These are phyloP conservation scores for Hippoglossus stenolepis DNA, from an alignment of 2,113 vertebrate genomes.

Conservation along the genomic window DNA sequence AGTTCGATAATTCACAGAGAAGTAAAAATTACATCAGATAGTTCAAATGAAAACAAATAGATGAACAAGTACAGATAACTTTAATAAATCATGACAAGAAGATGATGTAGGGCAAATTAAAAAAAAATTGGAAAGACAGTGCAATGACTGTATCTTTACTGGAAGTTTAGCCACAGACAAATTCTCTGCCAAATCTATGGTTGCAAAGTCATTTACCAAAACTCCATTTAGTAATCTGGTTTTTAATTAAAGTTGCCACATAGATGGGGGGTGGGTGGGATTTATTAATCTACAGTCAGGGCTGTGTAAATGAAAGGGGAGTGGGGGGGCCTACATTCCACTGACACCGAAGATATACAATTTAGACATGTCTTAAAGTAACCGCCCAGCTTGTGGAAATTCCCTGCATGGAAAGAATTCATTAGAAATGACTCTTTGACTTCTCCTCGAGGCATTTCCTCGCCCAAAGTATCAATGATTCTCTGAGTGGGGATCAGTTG, in stretches of 20 bases:
- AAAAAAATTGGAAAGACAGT: background rate
- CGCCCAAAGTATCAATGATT: too few relatives aligned
- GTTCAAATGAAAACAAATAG: background rate
- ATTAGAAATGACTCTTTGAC: conserved; percentile 22
- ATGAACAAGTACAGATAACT: background rate
- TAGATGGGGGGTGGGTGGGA: background rate
- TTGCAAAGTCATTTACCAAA: conserved; percentile 48
- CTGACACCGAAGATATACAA: conserved; percentile 43
- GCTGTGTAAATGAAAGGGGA: conserved; percentile 14
- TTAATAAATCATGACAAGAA: background rate
- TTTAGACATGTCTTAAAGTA: conserved; percentile 53
- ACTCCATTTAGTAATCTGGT: conserved; percentile 22
- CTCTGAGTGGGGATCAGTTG: too few relatives aligned
- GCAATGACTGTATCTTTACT: conserved; percentile 26
- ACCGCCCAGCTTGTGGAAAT: conserved; percentile 51
- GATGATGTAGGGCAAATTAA: background rate
- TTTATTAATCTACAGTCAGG: background rate
- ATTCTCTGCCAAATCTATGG: conserved; percentile 37
- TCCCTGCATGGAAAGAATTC: conserved; percentile 67
- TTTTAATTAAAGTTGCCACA: conserved; percentile 49
- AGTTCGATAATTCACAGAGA: background rate
- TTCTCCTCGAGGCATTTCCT: conserved; percentile 40
- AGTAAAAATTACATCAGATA: background rate
- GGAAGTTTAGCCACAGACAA: conserved; percentile 30
- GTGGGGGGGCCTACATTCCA: conserved; percentile 35